Base-by-base conservation (phyloP, 2,797 vertebrate genomes). In the Chloroceryle amazona region DNA sequence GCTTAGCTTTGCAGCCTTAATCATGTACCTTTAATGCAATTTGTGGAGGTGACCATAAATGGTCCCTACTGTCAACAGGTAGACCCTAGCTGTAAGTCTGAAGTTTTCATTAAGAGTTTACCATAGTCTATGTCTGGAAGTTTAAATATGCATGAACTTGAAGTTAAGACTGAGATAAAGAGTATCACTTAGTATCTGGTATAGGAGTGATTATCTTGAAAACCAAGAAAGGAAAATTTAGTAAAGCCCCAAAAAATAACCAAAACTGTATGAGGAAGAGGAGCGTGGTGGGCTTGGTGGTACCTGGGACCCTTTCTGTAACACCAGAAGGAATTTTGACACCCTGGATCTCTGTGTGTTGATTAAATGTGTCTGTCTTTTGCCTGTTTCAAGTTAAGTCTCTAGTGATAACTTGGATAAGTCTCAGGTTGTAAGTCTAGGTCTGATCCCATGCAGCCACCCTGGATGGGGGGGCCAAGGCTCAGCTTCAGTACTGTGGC, bases 1-100 rank as follows among this genome's bases (percentile, higher is more conserved):
- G 37, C 46, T 91, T 65, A 62, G 20, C n/a, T 80, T 80, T 91
- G 51, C 17, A 70, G 23, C n/a, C 25, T 85, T 85, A 87, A 55
- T 80, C 60, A 29, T 4, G 13, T 44, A 21, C 14, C 41, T 90
- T 66, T 71, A 81, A 44, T 57, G 47, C 13, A 21, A 41, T 71
- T 90, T 57, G 28, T 46, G 37, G 58, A 47, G 23, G 31, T 33
- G 81, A 71, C 37, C 54, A 7, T 71, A 65, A 61, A 54, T 20
- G 31, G 20, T 74, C 76, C 33, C 37, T 71, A 42, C 60, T 52
- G 58, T 78, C 49, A 73, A n/a, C 19, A 85, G 55, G 23, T 22
- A 81, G 63, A 39, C 17, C 22, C 47, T 51, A 25, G 39, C 28
- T 47, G 19, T 25, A 49, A 4, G 9, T 35, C 39, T 67, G 2